Base-by-base conservation (phyloP, 2,797 vertebrate species). In the Takifugu ocellatus region DNA sequence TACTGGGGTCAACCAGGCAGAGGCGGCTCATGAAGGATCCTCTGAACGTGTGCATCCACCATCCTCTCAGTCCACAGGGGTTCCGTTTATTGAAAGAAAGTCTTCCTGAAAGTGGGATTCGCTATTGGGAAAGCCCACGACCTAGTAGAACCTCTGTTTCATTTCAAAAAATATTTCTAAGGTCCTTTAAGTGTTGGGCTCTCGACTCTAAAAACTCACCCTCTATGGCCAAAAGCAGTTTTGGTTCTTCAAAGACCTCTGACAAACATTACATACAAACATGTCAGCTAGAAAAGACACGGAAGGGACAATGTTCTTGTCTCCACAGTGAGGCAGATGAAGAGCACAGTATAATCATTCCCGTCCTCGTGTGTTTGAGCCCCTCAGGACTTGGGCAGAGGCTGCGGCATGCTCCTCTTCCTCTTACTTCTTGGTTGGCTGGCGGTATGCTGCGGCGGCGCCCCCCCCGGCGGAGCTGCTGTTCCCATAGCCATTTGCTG, bases 401-500 rank as follows among this genome's bases (percentile, higher is more conserved):
- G 81, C 5, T 91, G 87, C 5, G 91, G 87, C 14, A 89, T 84
- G 84, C 92, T 91, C 90, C 94, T 93, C 87, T 94, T 96, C 90
- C 93, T 87, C 89, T 95, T 97, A 98, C 92, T 99, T 98, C 94
- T 96, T 98, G 94, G 93, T 89, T 91, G 94, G 92, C 82, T 96
- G 94, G 91, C 93, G 94, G 94, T 93, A 94, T 91, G 96, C 66
- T 83, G 95, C 54, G 51, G 93, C 25, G 89, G 92, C 39, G 83
- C 90, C 76, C 88, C 90, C 90, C 87, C 92, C 89, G 87, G 93
- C 73, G 91, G 91, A 74, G 91, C 78, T 61, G 75, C 90, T 63
- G 92, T 92, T 69, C 88, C 90, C 92, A 93, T 93, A 94, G 92
- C 94, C 96, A 94, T 97, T 95, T 95, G 96, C 91, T 94, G 94